Evolutionary conservation across 2,888 invertebrate species (phyloP).

Genomic region (Pogonocherus hispidulus): DNA sequence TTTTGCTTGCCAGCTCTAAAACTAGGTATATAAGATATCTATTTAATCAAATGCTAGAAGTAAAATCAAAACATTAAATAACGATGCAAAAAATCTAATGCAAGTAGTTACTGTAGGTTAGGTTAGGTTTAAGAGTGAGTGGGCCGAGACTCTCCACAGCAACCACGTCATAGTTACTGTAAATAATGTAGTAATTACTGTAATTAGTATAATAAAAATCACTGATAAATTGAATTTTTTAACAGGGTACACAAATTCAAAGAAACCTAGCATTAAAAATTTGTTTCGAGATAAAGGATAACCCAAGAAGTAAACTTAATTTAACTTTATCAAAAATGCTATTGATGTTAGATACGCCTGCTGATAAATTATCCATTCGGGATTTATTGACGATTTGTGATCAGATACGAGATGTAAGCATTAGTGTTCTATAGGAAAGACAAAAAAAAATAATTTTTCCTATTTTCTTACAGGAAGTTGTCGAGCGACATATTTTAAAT

Average conservation of each 20-base stretch:
- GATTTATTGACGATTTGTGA: constrained; percentile 50
- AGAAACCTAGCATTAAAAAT: constrained; percentile 48
- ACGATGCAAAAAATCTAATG: no score
- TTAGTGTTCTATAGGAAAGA: no score
- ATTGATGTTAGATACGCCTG: constrained; percentile 45
- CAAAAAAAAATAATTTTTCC: constrained; percentile 7
- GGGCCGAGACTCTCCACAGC: no score
- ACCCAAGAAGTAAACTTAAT: constrained; percentile 47
- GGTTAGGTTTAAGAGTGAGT: no score
- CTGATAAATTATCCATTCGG: constrained; percentile 35
- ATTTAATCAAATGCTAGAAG: no score
- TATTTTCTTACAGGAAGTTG: constrained; percentile 31
- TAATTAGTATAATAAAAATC: no score
- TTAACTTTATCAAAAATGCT: constrained; percentile 51
- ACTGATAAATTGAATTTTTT: constrained; percentile 29
- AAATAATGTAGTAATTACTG: no score
- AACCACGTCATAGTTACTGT: no score
- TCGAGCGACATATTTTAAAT: constrained; percentile 24
- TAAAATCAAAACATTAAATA: no score
- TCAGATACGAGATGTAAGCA: constrained; percentile 48
- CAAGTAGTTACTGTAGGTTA: no score
- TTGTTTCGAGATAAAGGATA: constrained; percentile 47
- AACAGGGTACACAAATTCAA: constrained; percentile 48
- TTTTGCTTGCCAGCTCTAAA: no score
- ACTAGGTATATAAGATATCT: no score